phyloP scores from a whole-genome alignment of 2,113 vertebrate species.

The Calypte anna region DNA sequence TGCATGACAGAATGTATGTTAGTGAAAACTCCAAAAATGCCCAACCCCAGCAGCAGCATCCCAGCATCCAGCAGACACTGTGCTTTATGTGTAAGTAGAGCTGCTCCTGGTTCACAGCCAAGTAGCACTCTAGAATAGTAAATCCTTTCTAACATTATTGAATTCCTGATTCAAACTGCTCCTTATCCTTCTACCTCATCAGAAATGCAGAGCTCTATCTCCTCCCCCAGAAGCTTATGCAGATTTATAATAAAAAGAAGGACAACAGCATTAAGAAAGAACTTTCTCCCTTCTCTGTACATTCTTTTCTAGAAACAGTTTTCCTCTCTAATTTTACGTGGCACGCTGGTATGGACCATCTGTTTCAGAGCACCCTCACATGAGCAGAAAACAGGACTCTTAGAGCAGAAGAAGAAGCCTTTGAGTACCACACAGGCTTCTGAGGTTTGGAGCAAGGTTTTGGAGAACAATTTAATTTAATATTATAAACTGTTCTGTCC shows the following conservation, averaged over 20 bases:
- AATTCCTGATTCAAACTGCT: neutral
- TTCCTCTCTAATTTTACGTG: slow-evolving; percentile 50
- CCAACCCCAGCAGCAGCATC: neutral
- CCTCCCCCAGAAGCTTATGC: neutral
- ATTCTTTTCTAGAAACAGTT: slow-evolving; percentile 9
- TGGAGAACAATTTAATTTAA: slow-evolving; percentile 27
- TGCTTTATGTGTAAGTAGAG: neutral
- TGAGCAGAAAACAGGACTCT: neutral
- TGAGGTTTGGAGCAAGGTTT: neutral
- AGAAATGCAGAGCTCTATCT: neutral
- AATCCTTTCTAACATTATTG: neutral
- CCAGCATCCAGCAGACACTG: fast-evolving
- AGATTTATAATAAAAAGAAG: neutral
- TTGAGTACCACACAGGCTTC: neutral
- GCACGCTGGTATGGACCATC: neutral
- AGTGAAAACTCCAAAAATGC: neutral
- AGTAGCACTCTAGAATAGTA: neutral
- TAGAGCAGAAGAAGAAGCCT: neutral
- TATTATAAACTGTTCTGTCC: neutral
- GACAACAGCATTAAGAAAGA: neutral
- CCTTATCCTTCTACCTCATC: neutral
- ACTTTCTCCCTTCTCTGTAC: neutral
- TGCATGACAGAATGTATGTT: neutral
- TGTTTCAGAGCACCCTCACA: slow-evolving; percentile 22
- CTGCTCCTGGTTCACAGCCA: neutral